phyloP scores from a whole-genome alignment of 92 coral and sea anemone species.

The Meandrina meandrites region DNA sequence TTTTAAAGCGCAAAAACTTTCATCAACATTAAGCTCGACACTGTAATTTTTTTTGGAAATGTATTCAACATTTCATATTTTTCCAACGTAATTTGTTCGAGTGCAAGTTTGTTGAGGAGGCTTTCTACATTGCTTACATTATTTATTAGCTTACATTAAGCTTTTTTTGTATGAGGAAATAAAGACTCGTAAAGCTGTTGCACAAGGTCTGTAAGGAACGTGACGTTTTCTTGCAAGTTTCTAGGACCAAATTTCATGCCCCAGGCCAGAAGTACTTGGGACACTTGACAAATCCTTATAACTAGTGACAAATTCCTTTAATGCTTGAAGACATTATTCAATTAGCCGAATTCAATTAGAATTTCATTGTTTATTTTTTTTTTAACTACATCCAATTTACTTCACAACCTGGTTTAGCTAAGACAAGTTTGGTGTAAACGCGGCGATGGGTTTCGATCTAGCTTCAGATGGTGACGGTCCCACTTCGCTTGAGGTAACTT shows the following conservation, averaged over 20 bases:
- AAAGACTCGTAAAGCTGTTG: constrained; percentile 1
- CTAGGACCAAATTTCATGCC: not conserved
- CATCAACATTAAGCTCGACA: not conserved
- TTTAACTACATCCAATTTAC: too few relatives aligned
- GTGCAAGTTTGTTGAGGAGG: not conserved
- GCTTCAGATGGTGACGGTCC: too few relatives aligned
- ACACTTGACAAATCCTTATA: too few relatives aligned
- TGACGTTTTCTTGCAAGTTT: not conserved
- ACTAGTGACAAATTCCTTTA: too few relatives aligned
- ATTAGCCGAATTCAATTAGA: too few relatives aligned
- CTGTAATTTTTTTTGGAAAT: not conserved
- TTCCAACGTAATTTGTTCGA: not conserved
- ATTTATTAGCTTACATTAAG: constrained; percentile 35
- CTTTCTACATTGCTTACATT: not conserved
- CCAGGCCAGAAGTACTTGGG: too few relatives aligned
- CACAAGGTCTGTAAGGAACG: not conserved
- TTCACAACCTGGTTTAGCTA: not conserved
- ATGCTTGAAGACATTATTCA: too few relatives aligned
- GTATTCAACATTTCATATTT: not conserved
- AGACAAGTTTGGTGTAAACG: not conserved
- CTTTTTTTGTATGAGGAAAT: constrained; percentile 19
- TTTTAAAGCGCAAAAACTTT: not conserved
- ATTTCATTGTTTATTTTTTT: too few relatives aligned
- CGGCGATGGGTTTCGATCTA: not conserved
- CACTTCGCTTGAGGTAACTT: too few relatives aligned